A percentile compares a stretch with the other conserved stretches of the same genome.
Conservation (phyloP, 2,888 invertebrate species). For the Scelioninae gen. 2 region DNA sequence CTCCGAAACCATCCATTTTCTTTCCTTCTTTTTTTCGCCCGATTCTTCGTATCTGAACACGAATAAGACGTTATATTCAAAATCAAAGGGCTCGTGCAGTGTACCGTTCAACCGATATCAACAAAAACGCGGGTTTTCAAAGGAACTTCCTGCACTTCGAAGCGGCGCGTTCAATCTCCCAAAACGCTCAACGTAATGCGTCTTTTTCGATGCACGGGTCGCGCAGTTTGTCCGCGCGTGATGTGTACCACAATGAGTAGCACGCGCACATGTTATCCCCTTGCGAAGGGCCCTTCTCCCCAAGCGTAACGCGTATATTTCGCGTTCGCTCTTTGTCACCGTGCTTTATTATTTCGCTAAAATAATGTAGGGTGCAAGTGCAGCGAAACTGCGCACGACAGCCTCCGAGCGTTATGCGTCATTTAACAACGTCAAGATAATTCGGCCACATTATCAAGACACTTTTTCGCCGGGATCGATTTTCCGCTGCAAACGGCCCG, state of each 20-base stretch:
- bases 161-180: conserved; percentile 19
- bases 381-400: conserved; percentile 54
- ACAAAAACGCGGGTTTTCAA: conserved; percentile 5
- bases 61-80: neutral
- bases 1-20: too few relatives aligned
- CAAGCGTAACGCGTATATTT: conserved; percentile 53
- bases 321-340: conserved; percentile 58
- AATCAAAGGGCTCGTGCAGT: neutral
- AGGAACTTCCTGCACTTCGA: conserved; percentile 12
- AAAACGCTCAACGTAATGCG: conserved; percentile 37
- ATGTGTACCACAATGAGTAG: conserved; percentile 53
- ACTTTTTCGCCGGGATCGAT: conserved; percentile 35
- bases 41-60: too few relatives aligned
- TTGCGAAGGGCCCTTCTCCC: conserved; percentile 51
- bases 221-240: conserved; percentile 50
- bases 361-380: conserved; percentile 60
- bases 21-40: too few relatives aligned
- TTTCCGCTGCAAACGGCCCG: conserved; percentile 8
- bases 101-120: neutral
- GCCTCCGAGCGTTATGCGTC: conserved; percentile 48
- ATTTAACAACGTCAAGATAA: conserved; percentile 59
- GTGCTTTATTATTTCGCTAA: conserved; percentile 58
- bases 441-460: conserved; percentile 43
- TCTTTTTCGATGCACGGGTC: conserved; percentile 53
- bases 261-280: conserved; percentile 56